Conservation (phyloP, 2,113 vertebrate genomes). For the Peromyscus leucopus region DNA sequence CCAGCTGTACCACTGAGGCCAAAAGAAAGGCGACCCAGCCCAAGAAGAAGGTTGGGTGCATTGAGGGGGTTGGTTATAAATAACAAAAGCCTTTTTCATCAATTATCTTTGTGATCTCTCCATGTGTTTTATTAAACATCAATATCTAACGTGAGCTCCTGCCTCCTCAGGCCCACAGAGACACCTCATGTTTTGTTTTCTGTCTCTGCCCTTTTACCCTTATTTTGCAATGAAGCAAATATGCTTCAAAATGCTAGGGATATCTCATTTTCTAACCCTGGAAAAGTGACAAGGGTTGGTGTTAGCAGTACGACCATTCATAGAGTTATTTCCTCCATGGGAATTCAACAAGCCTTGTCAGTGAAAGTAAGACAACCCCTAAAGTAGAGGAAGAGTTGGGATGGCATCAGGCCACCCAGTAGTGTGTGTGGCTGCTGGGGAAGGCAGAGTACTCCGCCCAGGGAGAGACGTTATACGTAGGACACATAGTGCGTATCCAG, state of each 20-base stretch:
- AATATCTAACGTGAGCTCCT: background rate
- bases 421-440: background rate
- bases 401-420: background rate
- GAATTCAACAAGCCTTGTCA: constrained; percentile 36
- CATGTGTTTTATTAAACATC: background rate
- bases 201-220: background rate
- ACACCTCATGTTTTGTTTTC: background rate
- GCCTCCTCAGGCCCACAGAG: background rate
- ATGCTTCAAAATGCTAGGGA: background rate
- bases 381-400: background rate
- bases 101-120: too few species aligned
- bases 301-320: background rate
- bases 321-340: background rate
- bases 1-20: too few species aligned
- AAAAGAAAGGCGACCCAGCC: background rate
- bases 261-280: constrained; percentile 38
- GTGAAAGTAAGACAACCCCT: background rate
- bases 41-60: background rate
- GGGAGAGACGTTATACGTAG: background rate
- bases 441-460: background rate
- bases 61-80: background rate
- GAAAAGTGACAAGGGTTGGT: constrained; percentile 47
- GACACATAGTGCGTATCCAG: fast-evolving
- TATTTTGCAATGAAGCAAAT: background rate
- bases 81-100: background rate